Evolutionary conservation across 1,140 invertebrate species (phyloP), one percentile per base, ranked within the genome.

Genomic region (Bombus huntii): DNA sequence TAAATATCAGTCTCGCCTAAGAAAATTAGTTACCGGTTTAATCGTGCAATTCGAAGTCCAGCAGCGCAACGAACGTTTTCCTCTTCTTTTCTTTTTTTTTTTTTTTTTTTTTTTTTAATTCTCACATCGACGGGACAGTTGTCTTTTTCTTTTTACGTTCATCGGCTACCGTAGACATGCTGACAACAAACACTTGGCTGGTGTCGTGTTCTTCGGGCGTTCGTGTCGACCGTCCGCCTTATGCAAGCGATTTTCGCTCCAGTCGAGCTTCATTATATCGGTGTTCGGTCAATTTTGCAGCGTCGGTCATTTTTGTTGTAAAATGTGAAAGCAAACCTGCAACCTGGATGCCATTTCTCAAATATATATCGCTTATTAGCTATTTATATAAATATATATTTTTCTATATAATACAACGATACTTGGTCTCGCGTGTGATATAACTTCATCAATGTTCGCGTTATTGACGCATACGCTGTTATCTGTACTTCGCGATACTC

Each of bases 171-270:
- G 70, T 53, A 34, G 34, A 86, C 65, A 18, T 81, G 83, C 87
- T 86, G 83, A 88, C 87, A 53, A 77, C 42, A 84, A 70, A 72
- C 47, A 71, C 83, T 72, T 65, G 37, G 34, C 44, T 44, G 44
- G 72, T 83, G 77, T 77, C 77, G 39, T 44, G 71, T 86, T 86
- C 71, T 44, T 83, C 62, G 65, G 15, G 9, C 53, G 47, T 28
- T 74, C 62, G 34, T 68, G 39, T 42, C 31, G 39, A 39, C 18
- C n/a, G 53, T 53, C 70, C 15, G 34, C 71, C 73, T 81, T 68
- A 74, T 59, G 31, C 77, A 62, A 71, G 72, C 83, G 73, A 80
- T 81, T 88, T 77, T 88, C 53, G 25, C 15, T 25, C 47, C 6
- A 42, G 44, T 70, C 34, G 37, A 76, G 44, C 31, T 47, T 83